Conservation (phyloP, 2,888 invertebrate species). For the Cryptophagus acutangulus region DNA sequence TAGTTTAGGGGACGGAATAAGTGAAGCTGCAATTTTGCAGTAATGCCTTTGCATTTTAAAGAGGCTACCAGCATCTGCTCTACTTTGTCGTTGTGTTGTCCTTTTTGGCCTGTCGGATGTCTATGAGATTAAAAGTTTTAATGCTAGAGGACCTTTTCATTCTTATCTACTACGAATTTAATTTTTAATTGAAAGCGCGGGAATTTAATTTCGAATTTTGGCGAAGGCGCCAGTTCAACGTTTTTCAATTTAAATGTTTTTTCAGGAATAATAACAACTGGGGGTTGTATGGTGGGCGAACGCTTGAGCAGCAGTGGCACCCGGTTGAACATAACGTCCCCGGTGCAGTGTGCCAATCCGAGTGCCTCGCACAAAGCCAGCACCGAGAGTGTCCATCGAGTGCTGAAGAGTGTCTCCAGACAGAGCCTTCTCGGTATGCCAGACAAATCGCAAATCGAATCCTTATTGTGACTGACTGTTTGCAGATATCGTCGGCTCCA, state of each 20-base stretch:
- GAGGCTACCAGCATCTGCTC: too few relatives aligned
- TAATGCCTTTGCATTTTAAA: too few relatives aligned
- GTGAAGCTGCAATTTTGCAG: too few relatives aligned
- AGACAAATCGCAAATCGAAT: too few relatives aligned
- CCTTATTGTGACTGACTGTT: conserved; percentile 22
- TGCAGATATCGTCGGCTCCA: conserved; percentile 74
- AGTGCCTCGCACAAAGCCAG: conserved; percentile 45
- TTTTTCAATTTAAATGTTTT: conserved; percentile 23
- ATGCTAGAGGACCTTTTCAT: too few relatives aligned
- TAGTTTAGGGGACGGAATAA: too few relatives aligned
- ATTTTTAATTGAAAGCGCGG: too few relatives aligned
- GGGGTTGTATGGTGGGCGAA: conserved; percentile 52
- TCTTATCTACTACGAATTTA: too few relatives aligned
- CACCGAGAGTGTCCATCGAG: conserved; percentile 49
- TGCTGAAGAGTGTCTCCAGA: conserved; percentile 55
- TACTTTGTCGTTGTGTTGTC: too few relatives aligned
- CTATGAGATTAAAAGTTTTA: too few relatives aligned
- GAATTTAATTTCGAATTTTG: too few relatives aligned
- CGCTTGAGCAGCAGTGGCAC: conserved; percentile 53
- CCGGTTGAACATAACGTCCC: conserved; percentile 50
- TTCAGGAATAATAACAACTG: conserved; percentile 47
- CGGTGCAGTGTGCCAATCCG: conserved; percentile 42
- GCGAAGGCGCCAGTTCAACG: too few relatives aligned
- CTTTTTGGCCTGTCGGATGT: not conserved
- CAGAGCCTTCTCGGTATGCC: conserved; percentile 61